Base-by-base conservation (phyloP, 2,797 vertebrate species). In the Lerista edwardsae region DNA sequence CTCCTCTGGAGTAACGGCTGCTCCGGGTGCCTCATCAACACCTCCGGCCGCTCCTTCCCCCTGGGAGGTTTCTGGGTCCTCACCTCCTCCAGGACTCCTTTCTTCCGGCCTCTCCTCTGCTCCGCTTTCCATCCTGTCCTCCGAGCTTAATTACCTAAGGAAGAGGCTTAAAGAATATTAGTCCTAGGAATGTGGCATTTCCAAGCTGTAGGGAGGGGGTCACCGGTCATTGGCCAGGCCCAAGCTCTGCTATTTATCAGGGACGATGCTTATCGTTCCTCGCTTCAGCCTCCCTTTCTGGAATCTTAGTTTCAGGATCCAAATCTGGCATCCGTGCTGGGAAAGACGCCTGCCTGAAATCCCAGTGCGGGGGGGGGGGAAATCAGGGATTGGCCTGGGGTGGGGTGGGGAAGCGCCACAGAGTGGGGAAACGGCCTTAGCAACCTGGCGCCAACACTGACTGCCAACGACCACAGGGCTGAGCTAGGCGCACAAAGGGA, bases 1-100 rank as follows among this genome's bases (percentile, higher is more conserved):
- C 0, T 0, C 27, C 25, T 27, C 44, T 3, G 0, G 4, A 14
- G 4, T 7, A 0, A 0, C 15, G n/a, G 6, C 36, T 15, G 23
- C 57, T 5, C 0, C 0, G 4, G 25, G 23, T 1, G 47, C 12
- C 0, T 41, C 64, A 29, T 34, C 47, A 10, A 31, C 72, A 39
- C 3, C 9, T 36, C 55, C 41, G 9, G 72, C 21, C 1, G 14
- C 5, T n/a, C 59, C 2, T 17, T 11, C 21, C 67, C 17, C 6
- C 4, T 12, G n/a, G 11, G n/a, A 3, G 55, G 15, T 67, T 75
- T 34, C 6, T 7, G 11, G 3, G 3, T 55, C 51, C 19, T 55
- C 51, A 2, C 1, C 14, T 55, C 11, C 51, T 19, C 51, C 4
- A 10, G 47, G 9, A 51, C 2, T 7, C 9, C 12, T 29, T 64